Conservation (phyloP, 2,797 vertebrate species). For the Pseudotriccus pelzelni region DNA sequence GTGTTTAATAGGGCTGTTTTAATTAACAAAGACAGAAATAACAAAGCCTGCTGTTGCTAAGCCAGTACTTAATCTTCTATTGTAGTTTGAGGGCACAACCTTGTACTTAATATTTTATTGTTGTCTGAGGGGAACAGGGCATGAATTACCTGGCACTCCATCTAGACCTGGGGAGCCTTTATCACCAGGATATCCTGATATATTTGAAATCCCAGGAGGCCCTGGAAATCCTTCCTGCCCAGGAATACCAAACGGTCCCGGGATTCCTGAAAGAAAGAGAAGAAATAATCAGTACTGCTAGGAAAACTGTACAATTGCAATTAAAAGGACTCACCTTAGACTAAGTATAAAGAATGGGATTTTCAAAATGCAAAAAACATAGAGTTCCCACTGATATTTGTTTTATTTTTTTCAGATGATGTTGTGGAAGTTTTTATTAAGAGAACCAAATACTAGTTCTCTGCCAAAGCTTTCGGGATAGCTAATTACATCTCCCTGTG, state of each 20-base stretch:
- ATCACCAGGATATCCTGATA: slow-evolving; percentile 83
- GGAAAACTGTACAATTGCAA: neutral
- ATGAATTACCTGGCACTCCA: slow-evolving; percentile 79
- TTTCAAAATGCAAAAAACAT: slow-evolving; percentile 10
- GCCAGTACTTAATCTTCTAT: neutral
- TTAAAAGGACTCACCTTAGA: neutral
- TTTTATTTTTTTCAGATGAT: neutral
- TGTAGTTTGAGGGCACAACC: neutral
- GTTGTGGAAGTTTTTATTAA: neutral
- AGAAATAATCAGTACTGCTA: neutral
- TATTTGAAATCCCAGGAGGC: slow-evolving; percentile 76
- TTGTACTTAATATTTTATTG: neutral
- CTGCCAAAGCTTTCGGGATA: neutral
- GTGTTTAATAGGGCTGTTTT: neutral
- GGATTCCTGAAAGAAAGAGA: slow-evolving; percentile 78
- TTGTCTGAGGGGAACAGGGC: neutral
- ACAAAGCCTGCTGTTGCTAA: neutral
- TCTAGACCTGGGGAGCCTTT: slow-evolving; percentile 79
- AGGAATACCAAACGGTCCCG: slow-evolving; percentile 79
- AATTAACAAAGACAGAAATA: neutral
- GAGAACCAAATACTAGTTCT: neutral
- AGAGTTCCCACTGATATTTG: neutral
- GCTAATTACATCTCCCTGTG: neutral
- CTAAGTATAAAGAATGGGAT: neutral
- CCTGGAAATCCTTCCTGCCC: slow-evolving; percentile 84